Base-by-base conservation (phyloP, 2,797 vertebrate genomes). In the Microchirus variegatus region DNA sequence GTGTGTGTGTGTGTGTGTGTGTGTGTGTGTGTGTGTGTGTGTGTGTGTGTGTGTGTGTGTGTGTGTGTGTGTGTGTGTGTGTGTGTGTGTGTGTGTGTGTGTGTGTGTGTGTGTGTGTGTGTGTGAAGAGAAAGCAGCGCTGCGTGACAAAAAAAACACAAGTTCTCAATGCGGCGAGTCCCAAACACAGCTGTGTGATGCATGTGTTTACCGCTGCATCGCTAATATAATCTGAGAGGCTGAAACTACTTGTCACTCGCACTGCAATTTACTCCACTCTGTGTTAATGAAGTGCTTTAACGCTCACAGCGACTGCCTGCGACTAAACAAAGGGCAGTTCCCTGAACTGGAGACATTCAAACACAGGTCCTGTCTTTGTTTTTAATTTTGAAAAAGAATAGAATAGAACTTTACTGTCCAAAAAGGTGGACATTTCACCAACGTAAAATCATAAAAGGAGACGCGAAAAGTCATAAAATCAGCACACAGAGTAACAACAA, bases 161-260 rank as follows among this genome's bases (percentile, higher is more conserved):
- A 70, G 66, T 56, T 52, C 67, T 51, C 50, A 59, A 56, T 22
- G 47, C 60, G 45, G 46, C 41, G 75, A 7, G 17, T 19, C 50
- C 19, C 45, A 13, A 46, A 52, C 48, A 51, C 57, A 66, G 55
- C 65, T 70, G 67, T 76, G 62, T 78, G 67, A 72, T 73, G 74
- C 69, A 56, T 77, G 78, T 51, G 49, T 69, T 58, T 74, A 70
- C 66, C 37, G 61, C 70, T 65, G 43, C 70, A 57, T 60, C 18
- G 54, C 63, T 64, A 56, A 71, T 42, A 41, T 63, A 66, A 69
- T 60, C 59, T 65, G 53, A 67, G 46, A 40, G 53, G 53, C 40
- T 67, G 47, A 67, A 43, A 19, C 50, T 46, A 41, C 50, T 43
- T 69, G 41, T 56, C 60, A 31, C n/a, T 53, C n/a, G 59, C 61